A percentile compares a stretch with the other conserved stretches of the same genome.
These are phyloP conservation scores for Cephalopterus ornatus DNA, from an alignment of 2,113 vertebrate genomes.

Conservation along the genomic window DNA sequence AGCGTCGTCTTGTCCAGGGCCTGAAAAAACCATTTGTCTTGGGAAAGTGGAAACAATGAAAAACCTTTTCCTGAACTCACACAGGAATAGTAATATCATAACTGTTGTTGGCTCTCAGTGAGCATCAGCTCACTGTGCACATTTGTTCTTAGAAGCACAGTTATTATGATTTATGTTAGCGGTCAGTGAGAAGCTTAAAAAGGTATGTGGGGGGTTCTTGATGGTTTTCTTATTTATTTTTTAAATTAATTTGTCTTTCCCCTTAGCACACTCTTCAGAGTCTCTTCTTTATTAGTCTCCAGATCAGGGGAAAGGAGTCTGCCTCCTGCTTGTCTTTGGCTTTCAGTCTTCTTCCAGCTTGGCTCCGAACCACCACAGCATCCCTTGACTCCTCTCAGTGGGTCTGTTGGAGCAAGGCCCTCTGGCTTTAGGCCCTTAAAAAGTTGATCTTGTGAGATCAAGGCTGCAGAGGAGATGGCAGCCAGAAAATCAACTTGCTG, in stretches of 20 bases:
- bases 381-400: not conserved
- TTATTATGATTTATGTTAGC: not conserved
- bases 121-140: not conserved
- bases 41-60: not conserved
- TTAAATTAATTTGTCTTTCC: not conserved
- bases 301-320: not conserved
- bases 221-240: not conserved
- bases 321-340: not conserved
- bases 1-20: not conserved
- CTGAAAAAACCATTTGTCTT: not conserved
- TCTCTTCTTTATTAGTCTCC: not conserved
- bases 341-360: not conserved
- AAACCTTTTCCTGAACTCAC: not conserved
- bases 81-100: not conserved
- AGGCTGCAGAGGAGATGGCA: not conserved
- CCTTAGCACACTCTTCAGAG: not conserved
- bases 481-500: not conserved
- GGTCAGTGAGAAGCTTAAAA: not conserved
- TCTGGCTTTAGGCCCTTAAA: not conserved
- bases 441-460: not conserved
- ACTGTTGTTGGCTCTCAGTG: not conserved
- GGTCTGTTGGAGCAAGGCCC: not conserved
- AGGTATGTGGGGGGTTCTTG: rapidly evolving
- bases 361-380: not conserved
- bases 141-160: not conserved